Evolutionary conservation across 2,113 vertebrate species (phyloP), one percentile per base, ranked within the genome.

Genomic region (Labrus mixtus): DNA sequence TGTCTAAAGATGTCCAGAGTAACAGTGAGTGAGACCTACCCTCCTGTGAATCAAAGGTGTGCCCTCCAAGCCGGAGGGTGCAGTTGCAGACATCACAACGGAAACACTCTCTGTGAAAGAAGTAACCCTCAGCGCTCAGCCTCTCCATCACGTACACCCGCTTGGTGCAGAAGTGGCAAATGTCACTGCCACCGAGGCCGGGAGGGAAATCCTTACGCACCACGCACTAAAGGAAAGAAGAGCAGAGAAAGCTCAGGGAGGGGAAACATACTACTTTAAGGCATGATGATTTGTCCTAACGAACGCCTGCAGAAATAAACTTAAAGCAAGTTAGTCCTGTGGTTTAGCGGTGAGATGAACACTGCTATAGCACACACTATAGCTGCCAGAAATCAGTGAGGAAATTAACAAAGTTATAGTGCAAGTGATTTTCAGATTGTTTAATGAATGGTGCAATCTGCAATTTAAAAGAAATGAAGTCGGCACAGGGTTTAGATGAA

Each of bases 81-180:
- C 95, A 93, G 36, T 92, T 89, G 3, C 98, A 99, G 79, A 95
- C 29, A 3, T 95, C 89, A 77, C 98, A 99, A 89, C 96, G 96
- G 94, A 99, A 98, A 67, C 98, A 99, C 83, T 98, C 97, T 0
- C 97, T 92, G 65, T 99, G 98, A 90, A 99, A 98, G 92, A 98
- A 98, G 90, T 92, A 95, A 17, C 97, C 97, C 66, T 99, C 98
- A 0, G 97, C 96, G 0, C 97, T 97, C 57, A 98, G 94, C 1
- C 97, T 81, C 94, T 99, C 98, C 97, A 98, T 97, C 73, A 99
- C 95, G 0, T 98, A 98, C 1, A 99, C 97, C 0, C 97, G 94
- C 76, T 95, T 98, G 80, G 96, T 91, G 87, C 98, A 99, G 93
- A 98, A 98, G 83, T 96, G 95, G 65, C 98, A 99, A 68, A 87